Base-by-base conservation (phyloP, 1,140 invertebrate species). In the Brachionus calyciflorus region DNA sequence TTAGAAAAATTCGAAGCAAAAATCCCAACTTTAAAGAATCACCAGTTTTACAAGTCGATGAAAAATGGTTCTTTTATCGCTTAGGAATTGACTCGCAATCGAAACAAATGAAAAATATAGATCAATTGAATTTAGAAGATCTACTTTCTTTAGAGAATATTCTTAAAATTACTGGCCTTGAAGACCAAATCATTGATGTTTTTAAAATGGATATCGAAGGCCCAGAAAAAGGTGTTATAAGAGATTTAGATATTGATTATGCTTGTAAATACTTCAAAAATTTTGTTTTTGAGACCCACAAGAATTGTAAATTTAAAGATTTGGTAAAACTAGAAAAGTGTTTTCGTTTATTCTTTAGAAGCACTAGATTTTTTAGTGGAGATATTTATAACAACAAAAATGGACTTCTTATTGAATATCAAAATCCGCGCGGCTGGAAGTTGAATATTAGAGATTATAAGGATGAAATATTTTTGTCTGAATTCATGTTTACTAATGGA, bases 171-270 rank as follows among this genome's bases (percentile, higher is more conserved):
- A 70, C 65, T 2, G 14, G 19, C 7, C 4, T 51, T 6, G 46
- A 46, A 26, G 40, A 70, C 44, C 12, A 19, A 70, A 19, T 70
- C 6, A 51, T 70, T 6, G 65, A 70, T 51, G 65, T 70, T 0
- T 51, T 70, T 17, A 70, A 70, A 33, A 70, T 70, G 44, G 65
- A 70, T 19, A 70, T 70, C 7, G 65, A 70, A 19, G 65, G 65
- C 21, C 21, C 65, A 7, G 65, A 70, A 51, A 70, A 49, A 51
- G 44, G 24, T 26, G 41, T 70, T 3, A 46, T 49, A 9, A 48
- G 21, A 5, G 28, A 12, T 28, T 12, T 51, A n/a, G 48, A 51
- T 24, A 51, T 51, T 37, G 10, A 28, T 28, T 70, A 70, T 51
- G 41, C 28, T 5, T 70, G 65, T 46, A 24, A 51, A 48, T 70